A percentile compares a stretch with the other conserved stretches of the same genome.
phyloP scores from a whole-genome alignment of 2,113 vertebrate species.

The Pandion haliaetus region DNA sequence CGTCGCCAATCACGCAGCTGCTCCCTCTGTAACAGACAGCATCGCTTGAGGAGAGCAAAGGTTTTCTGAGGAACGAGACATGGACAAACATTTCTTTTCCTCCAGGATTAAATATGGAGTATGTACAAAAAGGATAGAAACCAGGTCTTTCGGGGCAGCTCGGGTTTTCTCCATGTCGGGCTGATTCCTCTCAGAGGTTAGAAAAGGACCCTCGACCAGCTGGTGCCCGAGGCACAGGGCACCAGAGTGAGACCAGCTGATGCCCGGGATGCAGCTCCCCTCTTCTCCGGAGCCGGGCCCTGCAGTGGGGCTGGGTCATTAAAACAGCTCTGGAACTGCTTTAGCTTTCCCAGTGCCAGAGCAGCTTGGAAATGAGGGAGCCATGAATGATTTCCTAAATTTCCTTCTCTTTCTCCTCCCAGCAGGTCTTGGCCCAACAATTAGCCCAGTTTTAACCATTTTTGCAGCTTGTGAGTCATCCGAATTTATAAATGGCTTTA shows the following conservation, averaged over 20 bases:
- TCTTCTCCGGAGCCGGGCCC: not conserved
- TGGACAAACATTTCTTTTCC: not conserved
- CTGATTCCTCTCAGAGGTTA: not conserved
- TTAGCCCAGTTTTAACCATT: not conserved
- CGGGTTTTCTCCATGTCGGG: fast-evolving
- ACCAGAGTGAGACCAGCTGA: not conserved
- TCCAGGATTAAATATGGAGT: not conserved
- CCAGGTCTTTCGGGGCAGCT: fast-evolving
- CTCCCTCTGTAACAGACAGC: fast-evolving
- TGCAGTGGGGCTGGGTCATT: not conserved
- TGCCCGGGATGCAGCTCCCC: fast-evolving
- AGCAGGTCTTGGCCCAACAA: not conserved
- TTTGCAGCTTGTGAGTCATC: not conserved
- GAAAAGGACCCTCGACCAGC: not conserved
- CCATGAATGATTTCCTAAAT: not conserved
- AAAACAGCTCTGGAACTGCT: not conserved
- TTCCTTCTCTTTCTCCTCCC: not conserved
- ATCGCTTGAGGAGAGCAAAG: not conserved
- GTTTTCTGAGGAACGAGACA: not conserved
- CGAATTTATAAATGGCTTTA: not conserved
- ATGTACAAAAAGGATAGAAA: not conserved
- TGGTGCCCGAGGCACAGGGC: not conserved
- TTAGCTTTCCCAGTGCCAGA: not conserved
- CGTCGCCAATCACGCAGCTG: not conserved
- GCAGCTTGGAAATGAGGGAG: not conserved